phyloP scores from a whole-genome alignment of 2,113 vertebrate species.

The Litocranius walleri region DNA sequence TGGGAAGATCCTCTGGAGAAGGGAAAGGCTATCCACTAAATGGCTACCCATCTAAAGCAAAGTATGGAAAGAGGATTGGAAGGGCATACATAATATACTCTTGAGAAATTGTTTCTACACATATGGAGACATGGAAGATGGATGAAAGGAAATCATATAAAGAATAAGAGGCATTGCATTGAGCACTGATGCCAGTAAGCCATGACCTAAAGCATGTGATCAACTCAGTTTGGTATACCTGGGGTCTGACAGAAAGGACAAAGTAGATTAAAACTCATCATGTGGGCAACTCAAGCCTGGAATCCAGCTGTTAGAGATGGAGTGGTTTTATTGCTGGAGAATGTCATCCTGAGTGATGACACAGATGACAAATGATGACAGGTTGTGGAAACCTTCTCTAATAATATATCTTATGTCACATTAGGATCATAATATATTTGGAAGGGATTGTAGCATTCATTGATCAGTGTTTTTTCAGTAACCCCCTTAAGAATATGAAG shows the following conservation, averaged over 20 bases:
- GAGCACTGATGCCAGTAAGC: not conserved
- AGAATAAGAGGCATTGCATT: not conserved
- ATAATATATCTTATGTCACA: constrained; percentile 23
- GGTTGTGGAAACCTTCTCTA: not conserved
- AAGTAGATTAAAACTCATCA: not conserved
- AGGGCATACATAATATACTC: not conserved
- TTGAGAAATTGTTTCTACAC: not conserved
- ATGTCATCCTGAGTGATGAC: not conserved
- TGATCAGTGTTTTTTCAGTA: not conserved
- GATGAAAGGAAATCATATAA: not conserved
- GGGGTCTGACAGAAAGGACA: not conserved
- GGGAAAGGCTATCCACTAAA: not conserved
- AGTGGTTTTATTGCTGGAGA: not conserved
- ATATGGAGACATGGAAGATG: not conserved
- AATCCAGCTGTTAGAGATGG: not conserved
- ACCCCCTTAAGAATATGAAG: not conserved
- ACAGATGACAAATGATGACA: constrained; percentile 5
- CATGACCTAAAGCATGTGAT: not conserved
- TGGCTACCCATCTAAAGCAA: not conserved
- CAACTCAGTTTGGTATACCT: not conserved
- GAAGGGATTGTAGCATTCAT: not conserved
- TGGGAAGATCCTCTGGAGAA: not conserved
- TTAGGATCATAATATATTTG: constrained; percentile 26
- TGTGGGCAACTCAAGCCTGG: not conserved
- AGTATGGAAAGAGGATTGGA: not conserved